phyloP scores from a whole-genome alignment of 2,113 vertebrate genomes.

The Merops nubicus region DNA sequence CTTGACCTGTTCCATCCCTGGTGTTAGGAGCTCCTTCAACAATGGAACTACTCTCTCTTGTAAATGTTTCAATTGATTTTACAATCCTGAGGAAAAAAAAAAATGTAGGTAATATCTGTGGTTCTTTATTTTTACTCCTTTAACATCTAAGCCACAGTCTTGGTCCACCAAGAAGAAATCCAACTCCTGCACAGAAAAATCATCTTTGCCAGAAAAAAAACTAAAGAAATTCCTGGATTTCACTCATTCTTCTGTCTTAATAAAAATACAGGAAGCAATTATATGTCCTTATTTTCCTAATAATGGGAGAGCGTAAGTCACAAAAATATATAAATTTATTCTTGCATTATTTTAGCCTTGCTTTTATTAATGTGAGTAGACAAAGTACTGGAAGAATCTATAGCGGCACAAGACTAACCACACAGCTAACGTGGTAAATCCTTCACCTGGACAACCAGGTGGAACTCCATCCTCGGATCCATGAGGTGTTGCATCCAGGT shows the following conservation, averaged over 20 bases:
- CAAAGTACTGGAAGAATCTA: not conserved
- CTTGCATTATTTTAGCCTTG: not conserved
- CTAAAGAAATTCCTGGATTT: not conserved
- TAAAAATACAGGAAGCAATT: not conserved
- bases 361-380: not conserved
- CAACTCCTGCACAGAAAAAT: not conserved
- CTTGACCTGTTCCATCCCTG: not conserved
- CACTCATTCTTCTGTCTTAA: not conserved
- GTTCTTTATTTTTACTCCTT: not conserved
- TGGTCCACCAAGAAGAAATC: not conserved
- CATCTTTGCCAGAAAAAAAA: not conserved
- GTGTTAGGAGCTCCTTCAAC: not conserved
- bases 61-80: not conserved
- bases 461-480: not conserved
- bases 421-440: not conserved
- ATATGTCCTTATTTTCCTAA: not conserved
- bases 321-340: not conserved
- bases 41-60: not conserved
- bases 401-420: not conserved
- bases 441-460: not conserved
- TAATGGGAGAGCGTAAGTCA: not conserved
- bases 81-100: not conserved
- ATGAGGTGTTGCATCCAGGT: not conserved
- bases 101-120: accelerated
- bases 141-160: not conserved